Base-by-base conservation (phyloP, 2,888 invertebrate species). In the Cephus pulcher region DNA sequence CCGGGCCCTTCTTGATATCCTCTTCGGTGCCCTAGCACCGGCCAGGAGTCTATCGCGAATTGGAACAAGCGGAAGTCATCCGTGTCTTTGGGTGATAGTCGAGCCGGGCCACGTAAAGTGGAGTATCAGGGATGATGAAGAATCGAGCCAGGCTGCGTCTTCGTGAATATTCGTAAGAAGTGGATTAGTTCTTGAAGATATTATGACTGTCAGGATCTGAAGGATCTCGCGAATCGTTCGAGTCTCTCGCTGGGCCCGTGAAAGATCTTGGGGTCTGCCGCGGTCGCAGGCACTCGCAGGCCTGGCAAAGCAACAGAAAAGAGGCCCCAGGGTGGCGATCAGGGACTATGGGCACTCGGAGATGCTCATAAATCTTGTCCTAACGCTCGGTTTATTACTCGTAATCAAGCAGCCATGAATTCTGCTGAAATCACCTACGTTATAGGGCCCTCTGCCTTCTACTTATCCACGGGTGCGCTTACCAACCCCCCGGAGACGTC, bases 361-460 rank as follows among this genome's bases (percentile, higher is more conserved):
- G 88, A 89, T 87, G 88, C 86, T 88, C 91, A 89, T 91, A 91
- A 91, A 90, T 91, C 91, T 91, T 90, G 88, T 86, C 89, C 88
- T 91, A 90, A 91, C 90, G 90, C 88, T 84, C 82, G 86, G 88
- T 91, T 91, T 91, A 91, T 91, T 91, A 90, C 91, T 91, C 88
- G 90, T 90, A 91, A 91, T 91, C 91, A 91, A 90, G 90, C 89
- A 88, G 88, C 90, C 90, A 90, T 91, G 90, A 90, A 91, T 91
- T 89, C 89, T 88, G 87, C 87, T 90, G 88, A 90, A 90, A 91
- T 90, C 90, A 90, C 91, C 90, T 89, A 89, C 88, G 88, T 90
- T 89, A 87, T 84, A 85, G 84, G 84, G 79, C 78, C 74, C 77
- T 81, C 80, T 87, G 84, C 88, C 88, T 88, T 87, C 86, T 86